Evolutionary conservation across 2,888 invertebrate genomes (phyloP).

Genomic region (Euzetes globulus): DNA sequence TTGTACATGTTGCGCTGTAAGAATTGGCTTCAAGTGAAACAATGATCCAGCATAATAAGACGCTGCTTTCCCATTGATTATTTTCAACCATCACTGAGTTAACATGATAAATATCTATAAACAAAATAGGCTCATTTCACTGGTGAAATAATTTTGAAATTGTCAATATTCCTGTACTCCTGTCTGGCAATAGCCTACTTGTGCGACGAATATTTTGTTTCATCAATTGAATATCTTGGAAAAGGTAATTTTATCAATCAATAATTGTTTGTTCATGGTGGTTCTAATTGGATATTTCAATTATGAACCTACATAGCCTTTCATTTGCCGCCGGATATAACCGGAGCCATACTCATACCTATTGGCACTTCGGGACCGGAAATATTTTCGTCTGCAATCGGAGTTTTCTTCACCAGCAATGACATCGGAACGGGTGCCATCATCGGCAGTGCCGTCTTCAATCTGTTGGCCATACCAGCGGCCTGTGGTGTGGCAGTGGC

Average conservation of each 20-base stretch:
- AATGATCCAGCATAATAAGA: neutral
- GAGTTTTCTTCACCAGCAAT: slow-evolving; percentile 34
- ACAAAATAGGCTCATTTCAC: slow-evolving; percentile 14
- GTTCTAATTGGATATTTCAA: neutral
- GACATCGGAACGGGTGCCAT: slow-evolving; percentile 36
- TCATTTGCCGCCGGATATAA: slow-evolving; percentile 24
- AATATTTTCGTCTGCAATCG: slow-evolving; percentile 32
- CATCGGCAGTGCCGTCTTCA: slow-evolving; percentile 34
- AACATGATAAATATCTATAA: neutral
- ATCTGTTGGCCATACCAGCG: slow-evolving; percentile 33
- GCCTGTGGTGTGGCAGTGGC: slow-evolving; percentile 33
- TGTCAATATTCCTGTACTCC: slow-evolving; percentile 28
- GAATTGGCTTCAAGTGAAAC: neutral
- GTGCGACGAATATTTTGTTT: slow-evolving; percentile 34
- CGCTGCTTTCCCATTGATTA: neutral
- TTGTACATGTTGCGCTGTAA: too few relatives aligned
- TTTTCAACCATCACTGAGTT: neutral
- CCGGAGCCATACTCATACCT: slow-evolving; percentile 33
- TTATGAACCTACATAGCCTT: slow-evolving; percentile 2
- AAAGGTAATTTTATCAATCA: neutral
- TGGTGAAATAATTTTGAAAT: neutral
- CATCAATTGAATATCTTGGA: slow-evolving; percentile 26
- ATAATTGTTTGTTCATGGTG: neutral
- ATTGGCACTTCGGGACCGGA: slow-evolving; percentile 35
- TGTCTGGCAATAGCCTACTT: slow-evolving; percentile 34